Evolutionary conservation across 2,888 invertebrate genomes (phyloP), one percentile per base, ranked within the genome.

Genomic region (Terebella lapidaria): DNA sequence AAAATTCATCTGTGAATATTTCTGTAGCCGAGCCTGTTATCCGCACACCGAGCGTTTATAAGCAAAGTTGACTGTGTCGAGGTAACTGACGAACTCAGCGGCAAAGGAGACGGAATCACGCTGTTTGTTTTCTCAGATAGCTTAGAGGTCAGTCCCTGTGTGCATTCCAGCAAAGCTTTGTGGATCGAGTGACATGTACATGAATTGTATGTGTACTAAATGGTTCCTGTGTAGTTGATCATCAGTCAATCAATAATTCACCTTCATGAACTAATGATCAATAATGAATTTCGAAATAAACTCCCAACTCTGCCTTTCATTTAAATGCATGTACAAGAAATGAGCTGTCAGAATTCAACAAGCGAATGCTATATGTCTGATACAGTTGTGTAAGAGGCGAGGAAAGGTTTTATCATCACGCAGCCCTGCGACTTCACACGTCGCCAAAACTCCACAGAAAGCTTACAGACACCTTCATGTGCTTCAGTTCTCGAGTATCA

Each of bases 121-220:
- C 83, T 97, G 67, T 94, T 94, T 81, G 84, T 97, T 28, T 97
- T 97, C 82, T 91, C 92, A 45, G 96, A 97, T 83, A 90, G 91
- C 62, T 86, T 96, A 78, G 94, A 94, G 84, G 92, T 96, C 74
- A 68, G 73, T 45, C 18, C 35, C 18, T 26, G n/a, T n/a, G n/a
- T n/a, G n/a, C n/a, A n/a, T n/a, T n/a, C n/a, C n/a, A n/a, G n/a
- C n/a, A n/a, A 10, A 35, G n/a, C 42, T 15, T n/a, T 35, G 10
- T 15, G 42, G 42, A n/a, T n/a, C n/a, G n/a, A n/a, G n/a, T n/a
- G n/a, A n/a, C n/a, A n/a, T n/a, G n/a, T n/a, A n/a, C n/a, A n/a
- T n/a, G n/a, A n/a, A n/a, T n/a, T n/a, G n/a, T n/a, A n/a, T n/a
- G n/a, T n/a, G n/a, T n/a, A n/a, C n/a, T n/a, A n/a, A n/a, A n/a